A percentile compares a stretch with the other conserved stretches of the same genome.
Evolutionary conservation across 2,888 invertebrate species (phyloP).

Genomic region (Lamproptera curius): DNA sequence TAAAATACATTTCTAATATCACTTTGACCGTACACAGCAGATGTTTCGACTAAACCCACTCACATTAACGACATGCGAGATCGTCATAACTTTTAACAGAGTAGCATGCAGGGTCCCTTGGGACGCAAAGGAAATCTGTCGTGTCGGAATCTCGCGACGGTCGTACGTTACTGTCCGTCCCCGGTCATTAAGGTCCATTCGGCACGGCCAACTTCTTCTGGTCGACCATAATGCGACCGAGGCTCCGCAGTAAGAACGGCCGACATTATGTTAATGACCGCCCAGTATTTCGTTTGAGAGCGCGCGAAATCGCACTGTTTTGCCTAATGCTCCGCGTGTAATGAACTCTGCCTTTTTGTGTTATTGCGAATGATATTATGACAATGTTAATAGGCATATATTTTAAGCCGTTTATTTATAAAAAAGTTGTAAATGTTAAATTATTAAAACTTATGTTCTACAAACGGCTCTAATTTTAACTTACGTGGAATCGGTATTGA

Average conservation of each 20-base stretch:
- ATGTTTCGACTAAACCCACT: too few relatives aligned
- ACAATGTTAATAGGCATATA: too few relatives aligned
- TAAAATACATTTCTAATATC: too few relatives aligned
- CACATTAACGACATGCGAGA: too few relatives aligned
- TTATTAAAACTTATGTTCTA: too few relatives aligned
- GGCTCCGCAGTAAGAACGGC: slow-evolving; percentile 25
- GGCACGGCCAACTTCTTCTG: slow-evolving; percentile 49
- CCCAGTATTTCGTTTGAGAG: slow-evolving; percentile 16
- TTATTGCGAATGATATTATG: too few relatives aligned
- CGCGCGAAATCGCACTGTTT: slow-evolving; percentile 23
- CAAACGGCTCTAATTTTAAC: too few relatives aligned
- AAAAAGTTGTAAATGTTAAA: too few relatives aligned
- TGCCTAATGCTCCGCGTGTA: slow-evolving; percentile 9
- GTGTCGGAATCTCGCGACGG: slow-evolving; percentile 37
- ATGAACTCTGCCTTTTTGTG: too few relatives aligned
- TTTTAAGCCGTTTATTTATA: too few relatives aligned
- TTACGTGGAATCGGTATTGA: too few relatives aligned
- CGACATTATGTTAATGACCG: slow-evolving; percentile 21
- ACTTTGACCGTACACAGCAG: too few relatives aligned
- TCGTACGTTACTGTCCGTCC: slow-evolving; percentile 49
- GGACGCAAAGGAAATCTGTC: slow-evolving; percentile 33
- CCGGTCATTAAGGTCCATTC: slow-evolving; percentile 64
- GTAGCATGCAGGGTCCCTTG: slow-evolving; percentile 40
- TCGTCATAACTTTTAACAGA: slow-evolving; percentile 47
- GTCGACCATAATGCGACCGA: slow-evolving; percentile 37